phyloP scores from a whole-genome alignment of 2,797 vertebrate species.

The Lindbergichthys nudifrons region DNA sequence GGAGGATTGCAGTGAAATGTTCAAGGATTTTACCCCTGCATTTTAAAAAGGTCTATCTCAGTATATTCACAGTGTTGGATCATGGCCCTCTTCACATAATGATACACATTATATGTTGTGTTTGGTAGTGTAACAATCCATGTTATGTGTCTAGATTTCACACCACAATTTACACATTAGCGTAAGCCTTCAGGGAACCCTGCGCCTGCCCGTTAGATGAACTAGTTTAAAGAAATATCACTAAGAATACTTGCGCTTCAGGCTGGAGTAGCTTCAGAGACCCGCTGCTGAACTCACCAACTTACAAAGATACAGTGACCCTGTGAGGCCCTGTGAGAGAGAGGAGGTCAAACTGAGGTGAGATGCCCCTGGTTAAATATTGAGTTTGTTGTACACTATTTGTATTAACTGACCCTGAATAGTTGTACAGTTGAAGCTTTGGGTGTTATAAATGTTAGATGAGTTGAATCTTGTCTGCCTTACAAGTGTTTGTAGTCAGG shows the following conservation, averaged over 20 bases:
- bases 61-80: neutral
- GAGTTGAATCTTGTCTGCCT: slow-evolving; percentile 35
- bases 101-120: neutral
- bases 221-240: slow-evolving; percentile 7
- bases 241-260: slow-evolving; percentile 4
- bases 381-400: slow-evolving; percentile 21
- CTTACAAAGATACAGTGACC: slow-evolving; percentile 31
- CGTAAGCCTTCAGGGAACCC: slow-evolving; percentile 6
- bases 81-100: slow-evolving; percentile 2
- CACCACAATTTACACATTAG: slow-evolving; percentile 6
- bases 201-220: neutral
- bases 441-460: slow-evolving; percentile 21
- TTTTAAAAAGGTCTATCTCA: slow-evolving; percentile 14
- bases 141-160: neutral
- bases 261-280: slow-evolving; percentile 26
- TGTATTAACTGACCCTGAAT: slow-evolving; percentile 21
- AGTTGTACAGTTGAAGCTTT: slow-evolving; percentile 19
- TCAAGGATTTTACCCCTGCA: neutral
- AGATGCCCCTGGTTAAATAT: slow-evolving; percentile 11
- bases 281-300: slow-evolving; percentile 56
- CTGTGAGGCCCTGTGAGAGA: slow-evolving; percentile 29
- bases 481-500: slow-evolving; percentile 27
- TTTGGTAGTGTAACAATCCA: neutral
- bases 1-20: slow-evolving; percentile 33
- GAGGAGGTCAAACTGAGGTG: slow-evolving; percentile 55